Base-by-base conservation (phyloP, 2,888 invertebrate genomes). In the Lasioglossum pauxillum region DNA sequence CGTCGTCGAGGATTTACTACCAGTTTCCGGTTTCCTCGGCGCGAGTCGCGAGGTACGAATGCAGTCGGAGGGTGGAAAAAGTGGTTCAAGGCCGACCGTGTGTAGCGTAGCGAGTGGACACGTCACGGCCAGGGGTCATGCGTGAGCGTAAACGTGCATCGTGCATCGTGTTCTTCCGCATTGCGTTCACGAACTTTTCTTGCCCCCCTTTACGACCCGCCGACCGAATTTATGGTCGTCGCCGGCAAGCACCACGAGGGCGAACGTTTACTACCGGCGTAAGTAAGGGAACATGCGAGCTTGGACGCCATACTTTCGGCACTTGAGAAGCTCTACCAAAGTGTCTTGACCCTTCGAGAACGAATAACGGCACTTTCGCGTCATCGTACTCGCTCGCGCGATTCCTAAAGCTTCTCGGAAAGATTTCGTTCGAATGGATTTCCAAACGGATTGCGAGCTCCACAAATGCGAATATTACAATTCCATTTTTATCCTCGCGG, bases 11-110 rank as follows among this genome's bases (percentile, higher is more conserved):
- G 72, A 79, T 75, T 72, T 74, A 73, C 60, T 46, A 53, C 46
- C 46, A 57, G 74, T 53, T 60, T 46, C 46, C 41, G 73, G 44
- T 31, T 31, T 69, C 35, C n/a, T 67, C n/a, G 44, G 4, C 49
- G 23, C 7, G 31, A 49, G 31, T 35, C 53, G 19, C 76, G 60
- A 75, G 67, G 31, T 67, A 69, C n/a, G 64, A 78, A 67, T 23
- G 75, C 35, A 35, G 41, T 7, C 23, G 44, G 16, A 14, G 41
- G 41, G 38, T 23, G 23, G n/a, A 14, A 78, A 79, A 86, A 79
- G 60, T 82, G 53, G 86, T 79, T 77, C 86, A 86, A 82, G 86
- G 86, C 38, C 73, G 27, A 44, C 4, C 49, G 53, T n/a, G 57
- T 57, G 57, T 57, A n/a, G 57, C 4, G 57, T 57, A 12, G 5